A percentile compares a stretch with the other conserved stretches of the same genome.
These are phyloP conservation scores for Phragmatobia fuliginosa DNA, from an alignment of 2,888 invertebrate species.

Conservation along the genomic window DNA sequence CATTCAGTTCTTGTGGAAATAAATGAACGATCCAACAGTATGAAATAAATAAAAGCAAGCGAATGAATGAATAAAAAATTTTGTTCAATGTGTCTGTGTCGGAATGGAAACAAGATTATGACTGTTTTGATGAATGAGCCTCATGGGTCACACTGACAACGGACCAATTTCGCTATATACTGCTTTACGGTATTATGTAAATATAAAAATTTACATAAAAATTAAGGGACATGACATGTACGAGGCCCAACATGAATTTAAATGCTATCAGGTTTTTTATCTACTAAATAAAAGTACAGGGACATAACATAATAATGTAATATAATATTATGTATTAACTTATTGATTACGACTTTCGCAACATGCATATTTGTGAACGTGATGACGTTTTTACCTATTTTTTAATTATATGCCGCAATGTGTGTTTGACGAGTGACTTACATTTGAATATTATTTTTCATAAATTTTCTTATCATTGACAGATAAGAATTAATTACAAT, in stretches of 20 bases:
- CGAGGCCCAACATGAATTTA: constrained; percentile 12
- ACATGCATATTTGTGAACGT: background rate
- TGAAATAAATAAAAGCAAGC: constrained; percentile 46
- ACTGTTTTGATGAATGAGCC: constrained; percentile 73
- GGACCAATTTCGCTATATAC: constrained; percentile 52
- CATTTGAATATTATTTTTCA: too few relatives aligned
- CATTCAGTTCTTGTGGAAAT: constrained; percentile 37
- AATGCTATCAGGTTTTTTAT: constrained; percentile 11
- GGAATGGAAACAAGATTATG: constrained; percentile 71
- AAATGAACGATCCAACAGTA: constrained; percentile 43
- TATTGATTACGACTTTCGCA: background rate
- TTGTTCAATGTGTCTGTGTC: constrained; percentile 67
- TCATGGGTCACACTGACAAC: constrained; percentile 59
- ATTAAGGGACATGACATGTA: constrained; percentile 30
- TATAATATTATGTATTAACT: background rate
- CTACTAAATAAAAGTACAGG: background rate
- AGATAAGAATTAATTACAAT: too few relatives aligned
- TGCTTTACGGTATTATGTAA: constrained; percentile 36
- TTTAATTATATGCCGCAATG: too few relatives aligned
- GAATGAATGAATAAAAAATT: constrained; percentile 66
- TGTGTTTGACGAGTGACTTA: too few relatives aligned
- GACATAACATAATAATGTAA: background rate
- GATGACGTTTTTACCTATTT: too few relatives aligned
- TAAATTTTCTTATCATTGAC: too few relatives aligned
- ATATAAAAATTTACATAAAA: constrained; percentile 49